These are phyloP conservation scores for Thymallus thymallus DNA, from an alignment of 2,113 vertebrate genomes.

Conservation along the genomic window DNA sequence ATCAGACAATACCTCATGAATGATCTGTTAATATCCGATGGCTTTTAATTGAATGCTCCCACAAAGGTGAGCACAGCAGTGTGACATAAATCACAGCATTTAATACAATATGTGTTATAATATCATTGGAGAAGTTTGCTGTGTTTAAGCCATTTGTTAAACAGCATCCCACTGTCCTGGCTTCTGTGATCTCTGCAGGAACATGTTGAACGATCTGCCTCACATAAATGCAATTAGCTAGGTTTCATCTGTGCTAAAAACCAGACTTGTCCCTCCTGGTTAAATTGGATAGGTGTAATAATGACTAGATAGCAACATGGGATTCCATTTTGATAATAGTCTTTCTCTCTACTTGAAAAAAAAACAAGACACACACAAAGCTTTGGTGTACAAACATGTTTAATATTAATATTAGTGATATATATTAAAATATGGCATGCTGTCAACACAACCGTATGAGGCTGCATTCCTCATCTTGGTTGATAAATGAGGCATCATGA, in stretches of 20 bases:
- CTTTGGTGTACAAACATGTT: not conserved
- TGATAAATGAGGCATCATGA: slow-evolving; percentile 5
- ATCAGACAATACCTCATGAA: not conserved
- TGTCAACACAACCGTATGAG: too few relatives aligned
- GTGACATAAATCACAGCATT: slow-evolving; percentile 13
- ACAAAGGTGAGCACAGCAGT: not conserved
- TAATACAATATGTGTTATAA: slow-evolving; percentile 29
- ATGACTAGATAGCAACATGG: not conserved
- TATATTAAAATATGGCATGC: not conserved
- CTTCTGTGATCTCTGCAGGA: slow-evolving; percentile 44
- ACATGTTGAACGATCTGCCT: slow-evolving; percentile 35
- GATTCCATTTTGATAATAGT: not conserved
- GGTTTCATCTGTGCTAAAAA: not conserved
- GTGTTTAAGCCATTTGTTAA: slow-evolving; percentile 32
- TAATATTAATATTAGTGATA: not conserved
- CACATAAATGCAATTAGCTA: slow-evolving; percentile 10
- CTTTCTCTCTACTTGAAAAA: not conserved
- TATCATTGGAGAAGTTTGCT: slow-evolving; percentile 17
- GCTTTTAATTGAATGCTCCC: not conserved
- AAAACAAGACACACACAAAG: not conserved
- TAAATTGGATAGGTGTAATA: not conserved
- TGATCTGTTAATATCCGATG: not conserved
- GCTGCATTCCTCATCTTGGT: not conserved
- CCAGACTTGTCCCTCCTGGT: not conserved
- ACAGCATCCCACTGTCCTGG: slow-evolving; percentile 22